A percentile compares a stretch with the other conserved stretches of the same genome.
These are phyloP conservation scores for Brachycybe producta DNA, from an alignment of 2,888 invertebrate species.

Conservation along the genomic window DNA sequence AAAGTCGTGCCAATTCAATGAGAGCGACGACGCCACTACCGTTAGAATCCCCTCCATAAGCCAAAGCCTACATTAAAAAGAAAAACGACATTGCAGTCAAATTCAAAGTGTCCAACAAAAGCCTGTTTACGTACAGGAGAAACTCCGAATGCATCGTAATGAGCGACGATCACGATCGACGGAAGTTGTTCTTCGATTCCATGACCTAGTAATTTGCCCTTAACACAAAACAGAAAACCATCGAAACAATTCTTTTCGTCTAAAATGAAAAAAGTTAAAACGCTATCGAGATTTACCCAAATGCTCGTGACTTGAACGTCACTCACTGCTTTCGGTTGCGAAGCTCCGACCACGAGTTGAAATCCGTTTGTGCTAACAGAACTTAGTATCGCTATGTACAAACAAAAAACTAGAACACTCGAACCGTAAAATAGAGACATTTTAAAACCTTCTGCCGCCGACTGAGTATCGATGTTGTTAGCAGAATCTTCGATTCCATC, in stretches of 20 bases:
- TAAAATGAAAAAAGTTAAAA: neutral
- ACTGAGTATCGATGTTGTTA: constrained; percentile 54
- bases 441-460: constrained; percentile 57
- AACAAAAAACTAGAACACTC: neutral
- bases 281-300: constrained; percentile 29
- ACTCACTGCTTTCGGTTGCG: constrained; percentile 52
- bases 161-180: constrained; percentile 78
- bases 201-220: constrained; percentile 65
- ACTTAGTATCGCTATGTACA: constrained; percentile 53
- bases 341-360: constrained; percentile 71
- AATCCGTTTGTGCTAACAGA: constrained; percentile 89
- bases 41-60: constrained; percentile 82
- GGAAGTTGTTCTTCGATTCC: constrained; percentile 59
- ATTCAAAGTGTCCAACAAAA: neutral
- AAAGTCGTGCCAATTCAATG: constrained; percentile 71
- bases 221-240: constrained; percentile 28
- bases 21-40: constrained; percentile 79
- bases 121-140: constrained; percentile 71
- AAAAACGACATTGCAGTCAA: constrained; percentile 6
- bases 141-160: constrained; percentile 81
- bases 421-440: constrained; percentile 13
- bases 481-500: constrained; percentile 56
- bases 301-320: constrained; percentile 77
- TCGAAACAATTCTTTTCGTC: neutral
- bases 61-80: constrained; percentile 51